phyloP scores from a whole-genome alignment of 2,113 vertebrate genomes.

The Excalfactoria chinensis region DNA sequence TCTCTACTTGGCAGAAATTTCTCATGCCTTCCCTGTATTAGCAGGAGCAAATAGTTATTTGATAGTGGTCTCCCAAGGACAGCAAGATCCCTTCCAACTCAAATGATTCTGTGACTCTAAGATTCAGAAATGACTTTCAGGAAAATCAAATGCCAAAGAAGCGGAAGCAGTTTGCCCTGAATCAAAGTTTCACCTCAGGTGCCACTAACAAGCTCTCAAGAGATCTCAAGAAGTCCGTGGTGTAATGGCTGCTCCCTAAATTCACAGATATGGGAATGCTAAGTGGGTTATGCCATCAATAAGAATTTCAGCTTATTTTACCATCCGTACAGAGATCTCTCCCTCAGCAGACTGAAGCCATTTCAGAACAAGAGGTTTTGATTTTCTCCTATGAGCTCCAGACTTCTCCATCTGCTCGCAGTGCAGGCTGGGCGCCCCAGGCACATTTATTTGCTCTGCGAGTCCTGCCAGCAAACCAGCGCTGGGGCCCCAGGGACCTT shows the following conservation, averaged over 20 bases:
- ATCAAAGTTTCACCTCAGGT: neutral
- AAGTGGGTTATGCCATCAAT: neutral
- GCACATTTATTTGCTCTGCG: neutral
- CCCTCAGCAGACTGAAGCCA: neutral
- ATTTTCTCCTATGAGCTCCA: neutral
- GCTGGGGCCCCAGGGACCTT: neutral
- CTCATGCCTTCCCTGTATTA: neutral
- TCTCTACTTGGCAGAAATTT: neutral
- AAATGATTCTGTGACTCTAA: too few relatives aligned
- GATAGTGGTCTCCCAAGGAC: neutral
- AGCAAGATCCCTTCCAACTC: neutral
- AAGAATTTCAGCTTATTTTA: neutral
- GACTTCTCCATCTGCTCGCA: neutral
- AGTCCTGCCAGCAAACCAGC: neutral
- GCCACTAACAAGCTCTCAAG: neutral
- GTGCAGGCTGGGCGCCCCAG: neutral
- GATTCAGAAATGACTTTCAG: neutral
- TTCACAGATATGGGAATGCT: rapidly evolving
- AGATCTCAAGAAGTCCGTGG: neutral
- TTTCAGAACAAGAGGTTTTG: slow-evolving; percentile 39
- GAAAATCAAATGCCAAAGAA: neutral
- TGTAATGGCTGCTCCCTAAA: neutral
- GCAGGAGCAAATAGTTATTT: neutral
- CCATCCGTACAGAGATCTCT: neutral
- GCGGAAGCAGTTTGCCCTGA: neutral